Conservation (phyloP, 1,140 invertebrate genomes). For the Drepana arcuata region DNA sequence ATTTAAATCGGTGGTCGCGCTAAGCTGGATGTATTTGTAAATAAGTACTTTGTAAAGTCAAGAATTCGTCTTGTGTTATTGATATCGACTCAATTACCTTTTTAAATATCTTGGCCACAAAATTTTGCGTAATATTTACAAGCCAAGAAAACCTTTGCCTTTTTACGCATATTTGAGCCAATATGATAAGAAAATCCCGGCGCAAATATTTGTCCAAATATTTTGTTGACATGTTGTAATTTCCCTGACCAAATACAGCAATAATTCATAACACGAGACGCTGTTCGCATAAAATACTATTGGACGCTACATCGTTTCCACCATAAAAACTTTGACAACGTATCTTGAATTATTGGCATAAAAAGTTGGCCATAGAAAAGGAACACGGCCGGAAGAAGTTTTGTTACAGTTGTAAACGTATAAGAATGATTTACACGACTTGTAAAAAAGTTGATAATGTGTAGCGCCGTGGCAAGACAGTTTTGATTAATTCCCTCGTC, state of each 20-base stretch:
- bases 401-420: slow-evolving; percentile 47
- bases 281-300: slow-evolving; percentile 39
- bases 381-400: slow-evolving; percentile 34
- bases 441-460: slow-evolving; percentile 37
- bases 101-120: too few relatives aligned
- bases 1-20: too few relatives aligned
- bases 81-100: too few relatives aligned
- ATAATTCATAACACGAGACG: slow-evolving; percentile 30
- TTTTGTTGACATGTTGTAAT: slow-evolving; percentile 17
- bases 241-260: slow-evolving; percentile 31
- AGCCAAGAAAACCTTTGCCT: too few relatives aligned
- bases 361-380: slow-evolving; percentile 35
- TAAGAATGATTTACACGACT: slow-evolving; percentile 51
- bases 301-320: slow-evolving; percentile 22
- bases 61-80: too few relatives aligned
- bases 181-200: too few relatives aligned
- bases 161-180: too few relatives aligned
- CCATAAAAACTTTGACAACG: slow-evolving; percentile 46
- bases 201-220: slow-evolving; percentile 1
- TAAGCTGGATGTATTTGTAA: too few relatives aligned
- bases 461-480: slow-evolving; percentile 12
- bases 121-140: too few relatives aligned
- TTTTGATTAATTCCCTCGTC: slow-evolving; percentile 24
- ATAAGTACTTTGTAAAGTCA: too few relatives aligned
- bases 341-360: slow-evolving; percentile 48